Evolutionary conservation across 2,888 invertebrate genomes (phyloP), one percentile per base, ranked within the genome.

Genomic region (Drosophila formosana): DNA sequence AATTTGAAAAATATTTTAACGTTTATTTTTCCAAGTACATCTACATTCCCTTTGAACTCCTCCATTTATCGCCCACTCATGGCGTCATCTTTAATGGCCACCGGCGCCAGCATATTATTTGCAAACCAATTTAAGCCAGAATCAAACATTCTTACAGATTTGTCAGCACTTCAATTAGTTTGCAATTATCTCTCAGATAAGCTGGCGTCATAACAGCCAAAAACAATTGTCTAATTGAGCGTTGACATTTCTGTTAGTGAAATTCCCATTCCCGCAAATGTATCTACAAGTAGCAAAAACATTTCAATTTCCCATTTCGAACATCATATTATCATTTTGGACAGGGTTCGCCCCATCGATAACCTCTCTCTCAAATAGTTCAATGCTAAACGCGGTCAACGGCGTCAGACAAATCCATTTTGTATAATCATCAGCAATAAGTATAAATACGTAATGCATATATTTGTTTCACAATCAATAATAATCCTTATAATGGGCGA

Each of bases 321-420:
- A 32, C 30, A 30, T 4, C 18, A 18, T 18, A 18, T 18, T 18
- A 18, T 18, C 18, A 18, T 18, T 18, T 18, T 18, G 18, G 18
- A 18, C 18, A 18, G 18, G 18, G 18, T 18, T 18, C 30, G 30
- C 30, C 30, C 30, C 32, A 32, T 55, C 43, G 86, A 85, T 87
- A 87, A 87, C 85, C 85, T 86, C 39, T 80, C 2, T 7, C 26
- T 3, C 23, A 34, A 64, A 66, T 57, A 72, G 84, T 78, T 85
- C 84, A 85, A 78, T 83, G 87, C 80, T 80, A 76, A 83, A 75
- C 60, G 63, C 79, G 84, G 75, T 79, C 83, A 79, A 45, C 62
- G 66, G 23, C 69, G 68, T 30, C 23, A 18, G 13, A 11, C 13
- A 69, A 62, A 49, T 58, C 26, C 49, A 69, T 68, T 72, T 72